A percentile compares a stretch with the other conserved stretches of the same genome.
phyloP scores from a whole-genome alignment of 2,113 vertebrate species.

The Pteruthius melanotis region DNA sequence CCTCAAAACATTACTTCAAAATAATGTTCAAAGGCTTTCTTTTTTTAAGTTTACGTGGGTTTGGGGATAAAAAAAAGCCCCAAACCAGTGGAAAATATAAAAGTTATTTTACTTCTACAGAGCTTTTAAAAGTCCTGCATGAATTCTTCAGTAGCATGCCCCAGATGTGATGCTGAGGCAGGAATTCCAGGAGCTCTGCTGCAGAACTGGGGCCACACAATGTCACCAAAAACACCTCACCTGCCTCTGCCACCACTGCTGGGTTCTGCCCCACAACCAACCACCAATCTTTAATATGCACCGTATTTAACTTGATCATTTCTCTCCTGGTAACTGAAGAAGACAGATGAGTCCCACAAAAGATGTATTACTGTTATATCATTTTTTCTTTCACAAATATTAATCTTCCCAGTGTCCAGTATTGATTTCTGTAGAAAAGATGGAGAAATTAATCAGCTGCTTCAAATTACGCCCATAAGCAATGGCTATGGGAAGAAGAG shows the following conservation, averaged over 20 bases:
- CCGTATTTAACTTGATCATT: background rate
- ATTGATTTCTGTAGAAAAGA: slow-evolving; percentile 9
- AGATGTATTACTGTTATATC: background rate
- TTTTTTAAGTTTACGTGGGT: background rate
- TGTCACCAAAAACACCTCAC: background rate
- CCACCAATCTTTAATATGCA: background rate
- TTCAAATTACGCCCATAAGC: slow-evolving; percentile 48
- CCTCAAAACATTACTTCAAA: background rate
- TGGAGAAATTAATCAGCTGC: slow-evolving; percentile 36
- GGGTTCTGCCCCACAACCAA: background rate
- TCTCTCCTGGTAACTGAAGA: background rate
- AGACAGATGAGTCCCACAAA: background rate
- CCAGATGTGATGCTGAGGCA: rapidly evolving
- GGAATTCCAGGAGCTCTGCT: background rate
- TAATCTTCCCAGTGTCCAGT: slow-evolving; percentile 28
- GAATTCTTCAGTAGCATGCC: background rate
- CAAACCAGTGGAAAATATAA: background rate
- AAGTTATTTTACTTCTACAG: background rate
- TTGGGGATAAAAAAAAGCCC: background rate
- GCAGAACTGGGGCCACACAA: background rate
- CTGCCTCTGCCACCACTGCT: background rate
- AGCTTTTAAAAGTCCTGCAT: background rate
- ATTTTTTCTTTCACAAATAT: slow-evolving; percentile 10
- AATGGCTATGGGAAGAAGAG: background rate
- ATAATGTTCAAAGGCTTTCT: background rate